Evolutionary conservation across 1,140 invertebrate species (phyloP).

Genomic region (Zaprionus vittiger): DNA sequence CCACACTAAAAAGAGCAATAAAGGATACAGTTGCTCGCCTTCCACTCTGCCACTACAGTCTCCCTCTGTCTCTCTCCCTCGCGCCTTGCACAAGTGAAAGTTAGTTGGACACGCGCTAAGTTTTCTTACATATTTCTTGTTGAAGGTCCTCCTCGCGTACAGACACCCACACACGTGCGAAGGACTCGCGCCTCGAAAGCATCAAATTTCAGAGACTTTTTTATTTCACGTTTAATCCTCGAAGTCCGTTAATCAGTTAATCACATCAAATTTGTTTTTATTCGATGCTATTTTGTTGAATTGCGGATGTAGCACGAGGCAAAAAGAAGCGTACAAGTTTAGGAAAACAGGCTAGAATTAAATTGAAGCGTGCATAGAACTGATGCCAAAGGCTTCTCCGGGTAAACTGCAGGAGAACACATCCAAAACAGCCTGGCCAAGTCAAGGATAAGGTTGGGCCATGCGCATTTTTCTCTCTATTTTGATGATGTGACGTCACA

Average conservation of each 20-base stretch:
- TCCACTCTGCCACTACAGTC: not conserved
- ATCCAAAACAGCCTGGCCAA: conserved; percentile 7
- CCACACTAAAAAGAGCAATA: conserved; percentile 8
- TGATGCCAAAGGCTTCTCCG: conserved; percentile 55
- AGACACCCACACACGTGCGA: conserved; percentile 19
- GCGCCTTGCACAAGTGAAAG: conserved; percentile 59
- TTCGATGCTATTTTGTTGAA: conserved; percentile 18
- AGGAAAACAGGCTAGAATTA: conserved; percentile 3
- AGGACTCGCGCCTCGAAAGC: conserved; percentile 44
- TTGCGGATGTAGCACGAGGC: conserved; percentile 58
- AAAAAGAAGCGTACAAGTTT: conserved; percentile 44
- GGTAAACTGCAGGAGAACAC: conserved; percentile 51
- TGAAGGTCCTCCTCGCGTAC: conserved; percentile 66
- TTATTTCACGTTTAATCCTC: not conserved
- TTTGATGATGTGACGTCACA: conserved; percentile 16
- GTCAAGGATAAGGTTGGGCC: conserved; percentile 11
- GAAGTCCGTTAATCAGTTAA: not conserved
- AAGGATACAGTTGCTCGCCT: conserved; percentile 1
- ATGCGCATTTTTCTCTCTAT: conserved; percentile 17
- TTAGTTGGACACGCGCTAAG: conserved; percentile 69
- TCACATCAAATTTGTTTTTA: conserved; percentile 3
- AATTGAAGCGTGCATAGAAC: conserved; percentile 37
- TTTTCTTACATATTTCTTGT: conserved; percentile 66
- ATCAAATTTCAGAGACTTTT: conserved; percentile 30
- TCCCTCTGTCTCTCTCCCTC: conserved; percentile 19